Evolutionary conservation across 1,140 invertebrate genomes (phyloP).

Genomic region (Linepithema humile): DNA sequence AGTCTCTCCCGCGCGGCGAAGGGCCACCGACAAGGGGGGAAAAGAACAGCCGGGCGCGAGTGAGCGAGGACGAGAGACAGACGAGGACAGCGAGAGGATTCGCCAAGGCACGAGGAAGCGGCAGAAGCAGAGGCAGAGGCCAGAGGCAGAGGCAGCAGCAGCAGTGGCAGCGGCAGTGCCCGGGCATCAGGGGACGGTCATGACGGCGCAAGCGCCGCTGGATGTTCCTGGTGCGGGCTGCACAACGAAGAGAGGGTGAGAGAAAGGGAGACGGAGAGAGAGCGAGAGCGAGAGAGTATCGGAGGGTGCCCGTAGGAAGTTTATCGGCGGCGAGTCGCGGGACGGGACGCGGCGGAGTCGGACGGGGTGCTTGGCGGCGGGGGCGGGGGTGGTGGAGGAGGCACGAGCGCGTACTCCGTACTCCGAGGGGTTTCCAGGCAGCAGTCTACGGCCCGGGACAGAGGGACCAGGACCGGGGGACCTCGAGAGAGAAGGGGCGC

Average conservation of each 20-base stretch:
- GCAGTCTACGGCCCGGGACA: conserved; percentile 82
- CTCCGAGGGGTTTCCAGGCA: conserved; percentile 80
- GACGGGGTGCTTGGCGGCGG: conserved; percentile 36
- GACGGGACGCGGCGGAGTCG: conserved; percentile 56
- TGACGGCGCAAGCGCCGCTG: conserved; percentile 72
- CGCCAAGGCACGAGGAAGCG: conserved; percentile 71
- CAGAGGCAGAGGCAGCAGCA: conserved; percentile 55
- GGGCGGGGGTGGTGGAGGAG: conserved; percentile 60
- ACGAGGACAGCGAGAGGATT: conserved; percentile 71
- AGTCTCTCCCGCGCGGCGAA: conserved; percentile 38
- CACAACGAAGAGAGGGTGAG: conserved; percentile 60
- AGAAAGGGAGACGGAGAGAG: neutral
- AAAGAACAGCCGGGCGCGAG: neutral
- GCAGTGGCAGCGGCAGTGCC: conserved; percentile 75
- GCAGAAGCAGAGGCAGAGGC: conserved; percentile 46
- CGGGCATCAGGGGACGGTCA: conserved; percentile 80
- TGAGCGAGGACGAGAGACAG: conserved; percentile 6
- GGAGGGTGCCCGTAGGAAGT: conserved; percentile 72
- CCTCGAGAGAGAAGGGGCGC: conserved; percentile 63
- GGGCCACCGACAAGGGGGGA: conserved; percentile 20
- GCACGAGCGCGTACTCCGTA: conserved; percentile 77
- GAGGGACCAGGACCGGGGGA: conserved; percentile 71
- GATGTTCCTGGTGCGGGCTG: conserved; percentile 70
- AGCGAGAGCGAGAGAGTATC: conserved; percentile 38
- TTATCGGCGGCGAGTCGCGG: conserved; percentile 69